Conservation (phyloP, 2,888 invertebrate species). For the Oscheius sp. region DNA sequence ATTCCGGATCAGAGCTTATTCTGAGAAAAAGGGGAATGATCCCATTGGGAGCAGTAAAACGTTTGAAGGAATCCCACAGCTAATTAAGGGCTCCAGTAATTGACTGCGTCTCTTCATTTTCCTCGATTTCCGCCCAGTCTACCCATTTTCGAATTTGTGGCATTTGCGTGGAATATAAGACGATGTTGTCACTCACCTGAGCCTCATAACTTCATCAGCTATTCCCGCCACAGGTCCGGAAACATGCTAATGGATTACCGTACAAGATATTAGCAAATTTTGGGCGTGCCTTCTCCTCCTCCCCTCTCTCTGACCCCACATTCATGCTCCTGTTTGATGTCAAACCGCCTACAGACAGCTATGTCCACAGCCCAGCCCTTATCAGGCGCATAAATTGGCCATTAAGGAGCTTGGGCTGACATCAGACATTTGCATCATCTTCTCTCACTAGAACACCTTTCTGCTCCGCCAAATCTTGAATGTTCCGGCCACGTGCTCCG, state of each 20-base stretch:
- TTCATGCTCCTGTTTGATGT: not conserved
- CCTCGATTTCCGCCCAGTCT: not conserved
- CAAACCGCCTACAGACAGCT: slow-evolving; percentile 21
- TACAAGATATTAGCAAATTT: not conserved
- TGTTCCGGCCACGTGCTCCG: not conserved
- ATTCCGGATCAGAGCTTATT: too few relatives aligned
- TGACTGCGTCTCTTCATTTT: not conserved
- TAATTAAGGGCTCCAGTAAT: not conserved
- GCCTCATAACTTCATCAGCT: slow-evolving; percentile 18
- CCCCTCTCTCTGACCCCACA: not conserved
- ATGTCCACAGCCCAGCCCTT: slow-evolving; percentile 9
- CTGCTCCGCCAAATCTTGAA: too few relatives aligned
- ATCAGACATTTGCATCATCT: not conserved
- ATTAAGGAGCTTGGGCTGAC: not conserved
- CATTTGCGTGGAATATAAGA: slow-evolving; percentile 4
- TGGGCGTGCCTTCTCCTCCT: not conserved
- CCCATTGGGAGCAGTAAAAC: not conserved
- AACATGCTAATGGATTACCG: slow-evolving; percentile 6
- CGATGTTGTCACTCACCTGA: slow-evolving; percentile 6
- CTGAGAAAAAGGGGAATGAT: too few relatives aligned
- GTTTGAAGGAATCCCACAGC: not conserved
- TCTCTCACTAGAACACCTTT: too few relatives aligned
- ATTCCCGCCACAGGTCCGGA: slow-evolving; percentile 6
- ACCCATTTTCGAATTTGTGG: not conserved
- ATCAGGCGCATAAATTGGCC: slow-evolving; percentile 3